phyloP scores from a whole-genome alignment of 1,140 invertebrate genomes.

The Aphidius gifuensis region DNA sequence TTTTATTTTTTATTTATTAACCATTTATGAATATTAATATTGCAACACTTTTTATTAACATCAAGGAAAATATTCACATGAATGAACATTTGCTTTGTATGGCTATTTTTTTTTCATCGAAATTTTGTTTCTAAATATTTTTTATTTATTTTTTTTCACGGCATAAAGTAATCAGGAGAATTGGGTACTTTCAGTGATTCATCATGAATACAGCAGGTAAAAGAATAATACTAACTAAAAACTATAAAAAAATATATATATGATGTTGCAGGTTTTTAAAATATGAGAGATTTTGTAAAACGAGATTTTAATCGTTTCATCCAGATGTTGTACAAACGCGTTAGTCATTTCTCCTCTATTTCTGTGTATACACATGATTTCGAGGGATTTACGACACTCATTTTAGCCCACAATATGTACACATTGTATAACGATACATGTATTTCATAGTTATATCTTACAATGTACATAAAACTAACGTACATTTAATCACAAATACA shows the following conservation, averaged over 20 bases:
- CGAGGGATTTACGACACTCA: conserved; percentile 15
- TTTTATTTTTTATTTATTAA: too few relatives aligned
- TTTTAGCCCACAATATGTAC: conserved; percentile 5
- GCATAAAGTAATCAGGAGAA: conserved; percentile 18
- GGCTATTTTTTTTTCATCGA: too few relatives aligned
- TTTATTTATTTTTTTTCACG: conserved; percentile 8
- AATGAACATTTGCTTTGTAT: too few relatives aligned
- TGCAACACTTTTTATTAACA: too few relatives aligned
- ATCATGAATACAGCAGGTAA: background rate
- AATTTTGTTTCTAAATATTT: background rate
- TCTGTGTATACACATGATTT: conserved; percentile 18
- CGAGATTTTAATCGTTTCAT: conserved; percentile 22
- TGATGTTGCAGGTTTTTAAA: conserved; percentile 18
- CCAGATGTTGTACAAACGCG: conserved; percentile 21
- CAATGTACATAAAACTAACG: conserved; percentile 16
- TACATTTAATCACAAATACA: conserved; percentile 4
- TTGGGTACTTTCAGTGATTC: conserved; percentile 7
- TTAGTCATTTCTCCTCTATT: conserved; percentile 15
- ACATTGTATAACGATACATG: background rate
- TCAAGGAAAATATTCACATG: too few relatives aligned
- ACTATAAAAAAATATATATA: conserved; percentile 11
- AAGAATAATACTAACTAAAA: background rate
- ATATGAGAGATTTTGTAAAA: conserved; percentile 16
- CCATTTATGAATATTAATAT: too few relatives aligned
- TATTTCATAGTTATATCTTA: background rate